A percentile compares a stretch with the other conserved stretches of the same genome.
These are phyloP conservation scores for Porites lutea DNA, from an alignment of 64 coral and sea anemone genomes.

Conservation along the genomic window DNA sequence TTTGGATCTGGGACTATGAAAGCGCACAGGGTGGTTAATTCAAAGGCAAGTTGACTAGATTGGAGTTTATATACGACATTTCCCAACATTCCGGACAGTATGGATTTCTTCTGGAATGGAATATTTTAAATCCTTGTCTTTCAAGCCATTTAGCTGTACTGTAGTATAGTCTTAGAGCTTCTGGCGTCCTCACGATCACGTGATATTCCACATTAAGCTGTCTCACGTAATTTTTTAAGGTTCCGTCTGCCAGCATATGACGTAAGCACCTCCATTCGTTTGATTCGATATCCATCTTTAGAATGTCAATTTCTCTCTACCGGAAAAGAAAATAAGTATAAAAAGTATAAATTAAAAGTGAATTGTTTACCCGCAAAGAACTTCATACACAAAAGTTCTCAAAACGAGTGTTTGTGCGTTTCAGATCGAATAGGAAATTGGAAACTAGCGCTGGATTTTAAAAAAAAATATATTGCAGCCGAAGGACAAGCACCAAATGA, in stretches of 20 bases:
- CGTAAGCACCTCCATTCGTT: slow-evolving; percentile 94
- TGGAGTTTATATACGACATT: slow-evolving; percentile 92
- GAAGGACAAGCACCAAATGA: no score
- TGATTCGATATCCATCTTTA: slow-evolving; percentile 97
- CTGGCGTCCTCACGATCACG: slow-evolving; percentile 6
- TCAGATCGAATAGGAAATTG: no score
- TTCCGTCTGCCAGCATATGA: slow-evolving; percentile 91
- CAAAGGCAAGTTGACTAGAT: slow-evolving; percentile 41
- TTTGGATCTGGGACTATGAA: no score
- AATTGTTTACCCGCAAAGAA: no score
- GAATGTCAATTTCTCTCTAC: slow-evolving; percentile 80
- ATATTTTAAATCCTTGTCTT: slow-evolving; percentile 86
- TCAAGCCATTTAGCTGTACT: slow-evolving; percentile 89
- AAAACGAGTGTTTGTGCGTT: no score
- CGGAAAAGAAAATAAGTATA: background rate
- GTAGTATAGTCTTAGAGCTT: slow-evolving; percentile 67
- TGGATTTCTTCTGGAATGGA: slow-evolving; percentile 75
- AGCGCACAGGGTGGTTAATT: background rate
- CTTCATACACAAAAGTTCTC: no score
- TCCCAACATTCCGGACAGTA: slow-evolving; percentile 87
- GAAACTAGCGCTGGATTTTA: no score
- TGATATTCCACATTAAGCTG: slow-evolving; percentile 90
- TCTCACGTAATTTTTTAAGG: slow-evolving; percentile 67
- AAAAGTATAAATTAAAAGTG: no score
- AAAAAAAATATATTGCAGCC: no score